Evolutionary conservation across 1,140 invertebrate species (phyloP).

Genomic region (Cotesia vestalis): DNA sequence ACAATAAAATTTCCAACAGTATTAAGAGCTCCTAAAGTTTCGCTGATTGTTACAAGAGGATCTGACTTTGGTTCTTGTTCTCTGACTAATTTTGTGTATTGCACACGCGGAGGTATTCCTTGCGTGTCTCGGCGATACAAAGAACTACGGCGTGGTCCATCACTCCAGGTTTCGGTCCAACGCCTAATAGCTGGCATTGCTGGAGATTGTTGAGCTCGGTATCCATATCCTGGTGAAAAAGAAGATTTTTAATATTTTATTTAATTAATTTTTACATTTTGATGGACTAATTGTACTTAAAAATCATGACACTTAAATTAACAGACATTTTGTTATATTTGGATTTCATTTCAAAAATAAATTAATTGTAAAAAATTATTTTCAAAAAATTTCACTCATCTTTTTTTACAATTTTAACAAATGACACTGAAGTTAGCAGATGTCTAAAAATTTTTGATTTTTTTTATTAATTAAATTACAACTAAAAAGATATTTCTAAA

Average conservation of each 20-base stretch:
- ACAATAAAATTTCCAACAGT: conserved; percentile 85
- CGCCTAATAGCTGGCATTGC: conserved; percentile 43
- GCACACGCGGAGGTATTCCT: conserved; percentile 47
- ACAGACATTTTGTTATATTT: too few relatives aligned
- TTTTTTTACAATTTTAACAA: too few relatives aligned
- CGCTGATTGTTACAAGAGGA: conserved; percentile 65
- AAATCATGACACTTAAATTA: neutral
- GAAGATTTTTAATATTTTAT: too few relatives aligned
- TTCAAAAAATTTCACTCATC: too few relatives aligned
- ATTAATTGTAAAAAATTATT: too few relatives aligned
- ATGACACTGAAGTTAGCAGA: too few relatives aligned
- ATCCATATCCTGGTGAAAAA: conserved; percentile 30
- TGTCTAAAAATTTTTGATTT: too few relatives aligned
- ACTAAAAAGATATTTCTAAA: too few relatives aligned
- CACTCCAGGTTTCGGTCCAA: conserved; percentile 53
- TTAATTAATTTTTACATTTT: conserved; percentile 8
- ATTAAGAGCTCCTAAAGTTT: conserved; percentile 78
- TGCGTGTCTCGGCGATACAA: conserved; percentile 52
- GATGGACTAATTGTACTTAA: neutral
- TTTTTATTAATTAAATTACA: too few relatives aligned
- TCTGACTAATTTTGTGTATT: conserved; percentile 47
- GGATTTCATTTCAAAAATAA: too few relatives aligned
- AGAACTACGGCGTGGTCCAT: conserved; percentile 44
- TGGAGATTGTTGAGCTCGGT: conserved; percentile 29
- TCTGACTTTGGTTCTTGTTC: conserved; percentile 48